Percentiles rank a stretch among this genome's conserved stretches.
phyloP scores from a whole-genome alignment of 2,797 vertebrate species.

The Enteromius viviparus region DNA sequence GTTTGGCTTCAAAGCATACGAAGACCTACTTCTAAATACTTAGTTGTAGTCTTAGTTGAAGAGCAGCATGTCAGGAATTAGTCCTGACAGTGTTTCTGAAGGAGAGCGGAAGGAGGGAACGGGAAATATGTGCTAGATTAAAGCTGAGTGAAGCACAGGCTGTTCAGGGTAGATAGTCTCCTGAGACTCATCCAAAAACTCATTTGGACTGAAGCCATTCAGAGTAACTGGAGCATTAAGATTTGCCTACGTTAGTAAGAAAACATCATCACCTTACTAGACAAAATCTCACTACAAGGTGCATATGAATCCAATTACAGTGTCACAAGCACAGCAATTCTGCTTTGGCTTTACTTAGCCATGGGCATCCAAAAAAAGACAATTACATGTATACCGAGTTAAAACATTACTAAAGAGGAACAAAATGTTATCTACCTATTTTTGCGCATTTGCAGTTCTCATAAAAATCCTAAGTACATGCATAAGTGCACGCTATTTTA shows the following conservation, averaged over 20 bases:
- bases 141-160: slow-evolving; percentile 41
- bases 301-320: neutral
- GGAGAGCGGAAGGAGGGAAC: slow-evolving; percentile 44
- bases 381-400: neutral
- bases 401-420: neutral
- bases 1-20: neutral
- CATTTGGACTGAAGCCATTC: neutral
- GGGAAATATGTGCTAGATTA: slow-evolving; percentile 42
- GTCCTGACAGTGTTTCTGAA: slow-evolving; percentile 7
- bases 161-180: slow-evolving; percentile 40
- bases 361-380: neutral
- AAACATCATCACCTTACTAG: neutral
- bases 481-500: slow-evolving; percentile 66
- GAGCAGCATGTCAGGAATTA: slow-evolving; percentile 8
- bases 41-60: slow-evolving; percentile 7
- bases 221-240: neutral
- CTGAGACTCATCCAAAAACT: slow-evolving; percentile 46
- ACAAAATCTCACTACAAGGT: neutral
- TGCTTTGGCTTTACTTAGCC: neutral
- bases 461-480: slow-evolving; percentile 49
- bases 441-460: neutral
- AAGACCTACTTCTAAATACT: neutral
- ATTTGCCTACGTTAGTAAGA: neutral
- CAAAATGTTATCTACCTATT: neutral
- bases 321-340: neutral